Conservation (phyloP, 2,888 invertebrate genomes). For the Aphrophora alni region DNA sequence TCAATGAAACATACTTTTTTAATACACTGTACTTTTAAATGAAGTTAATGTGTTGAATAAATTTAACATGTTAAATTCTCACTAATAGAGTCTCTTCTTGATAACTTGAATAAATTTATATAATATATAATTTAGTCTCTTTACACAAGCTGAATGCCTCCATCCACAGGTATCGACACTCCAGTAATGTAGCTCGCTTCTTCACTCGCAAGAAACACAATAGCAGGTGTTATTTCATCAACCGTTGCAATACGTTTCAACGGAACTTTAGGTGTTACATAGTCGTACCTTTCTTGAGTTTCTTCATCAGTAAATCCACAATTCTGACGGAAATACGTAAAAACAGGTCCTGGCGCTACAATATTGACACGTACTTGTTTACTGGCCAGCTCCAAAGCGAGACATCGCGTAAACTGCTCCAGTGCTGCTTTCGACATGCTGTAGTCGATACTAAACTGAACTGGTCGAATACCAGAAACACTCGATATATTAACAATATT, state of each 20-base stretch:
- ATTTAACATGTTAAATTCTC: too few relatives aligned
- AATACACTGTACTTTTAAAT: too few relatives aligned
- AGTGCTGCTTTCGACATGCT: constrained; percentile 92
- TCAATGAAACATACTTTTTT: too few relatives aligned
- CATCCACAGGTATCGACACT: constrained; percentile 87
- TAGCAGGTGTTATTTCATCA: constrained; percentile 86
- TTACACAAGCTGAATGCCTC: constrained; percentile 64
- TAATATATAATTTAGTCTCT: too few relatives aligned
- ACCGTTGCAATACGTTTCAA: constrained; percentile 83
- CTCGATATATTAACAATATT: constrained; percentile 87
- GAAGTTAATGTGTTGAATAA: too few relatives aligned
- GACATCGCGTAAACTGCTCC: constrained; percentile 93
- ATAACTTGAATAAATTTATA: too few relatives aligned
- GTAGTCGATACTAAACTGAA: constrained; percentile 89
- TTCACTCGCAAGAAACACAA: constrained; percentile 89
- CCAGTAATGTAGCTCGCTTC: constrained; percentile 91
- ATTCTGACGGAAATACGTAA: constrained; percentile 85
- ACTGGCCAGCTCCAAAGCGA: constrained; percentile 83
- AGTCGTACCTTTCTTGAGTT: constrained; percentile 83
- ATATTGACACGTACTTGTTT: constrained; percentile 89
- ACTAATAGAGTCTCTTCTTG: too few relatives aligned
- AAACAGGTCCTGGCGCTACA: constrained; percentile 94
- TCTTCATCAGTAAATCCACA: constrained; percentile 84
- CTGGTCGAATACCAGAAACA: constrained; percentile 89
- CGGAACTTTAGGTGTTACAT: constrained; percentile 87